These are phyloP conservation scores for Lepidocyrtoides sp. DNA, from an alignment of 2,888 invertebrate genomes.

Conservation along the genomic window DNA sequence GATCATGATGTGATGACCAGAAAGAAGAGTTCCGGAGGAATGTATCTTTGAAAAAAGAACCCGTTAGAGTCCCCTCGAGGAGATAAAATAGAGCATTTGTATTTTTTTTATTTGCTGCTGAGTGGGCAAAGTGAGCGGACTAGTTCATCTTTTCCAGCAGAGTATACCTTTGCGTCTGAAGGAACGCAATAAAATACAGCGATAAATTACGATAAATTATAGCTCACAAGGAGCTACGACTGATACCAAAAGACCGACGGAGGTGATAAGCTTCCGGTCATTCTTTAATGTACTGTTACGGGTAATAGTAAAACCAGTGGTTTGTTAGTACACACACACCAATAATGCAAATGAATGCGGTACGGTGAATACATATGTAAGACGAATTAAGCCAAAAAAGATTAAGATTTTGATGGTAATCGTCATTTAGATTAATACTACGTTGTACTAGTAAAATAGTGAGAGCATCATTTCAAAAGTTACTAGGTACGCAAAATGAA, in stretches of 20 bases:
- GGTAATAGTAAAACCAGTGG: not conserved
- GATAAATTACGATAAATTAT: slow-evolving; percentile 78
- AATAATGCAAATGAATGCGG: slow-evolving; percentile 14
- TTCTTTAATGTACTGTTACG: slow-evolving; percentile 58
- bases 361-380: not conserved
- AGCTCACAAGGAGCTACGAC: slow-evolving; percentile 26
- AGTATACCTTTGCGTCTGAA: not conserved
- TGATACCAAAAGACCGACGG: slow-evolving; percentile 7
- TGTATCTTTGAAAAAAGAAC: slow-evolving; percentile 51
- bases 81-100: slow-evolving; percentile 21
- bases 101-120: slow-evolving; percentile 30
- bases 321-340: not conserved
- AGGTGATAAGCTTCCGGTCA: slow-evolving; percentile 78
- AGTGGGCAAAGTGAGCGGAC: slow-evolving; percentile 48
- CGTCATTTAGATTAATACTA: slow-evolving; percentile 30
- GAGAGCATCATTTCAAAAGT: not conserved
- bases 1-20: slow-evolving; percentile 58
- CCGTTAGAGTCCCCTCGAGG: slow-evolving; percentile 75
- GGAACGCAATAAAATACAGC: slow-evolving; percentile 61
- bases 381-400: not conserved
- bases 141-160: slow-evolving; percentile 6
- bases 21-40: not conserved
- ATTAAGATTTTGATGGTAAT: slow-evolving; percentile 45
- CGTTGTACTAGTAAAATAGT: not conserved
- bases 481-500: not conserved